Evolutionary conservation across 2,888 invertebrate genomes (phyloP).

Genomic region (Leptinotarsa juncta): DNA sequence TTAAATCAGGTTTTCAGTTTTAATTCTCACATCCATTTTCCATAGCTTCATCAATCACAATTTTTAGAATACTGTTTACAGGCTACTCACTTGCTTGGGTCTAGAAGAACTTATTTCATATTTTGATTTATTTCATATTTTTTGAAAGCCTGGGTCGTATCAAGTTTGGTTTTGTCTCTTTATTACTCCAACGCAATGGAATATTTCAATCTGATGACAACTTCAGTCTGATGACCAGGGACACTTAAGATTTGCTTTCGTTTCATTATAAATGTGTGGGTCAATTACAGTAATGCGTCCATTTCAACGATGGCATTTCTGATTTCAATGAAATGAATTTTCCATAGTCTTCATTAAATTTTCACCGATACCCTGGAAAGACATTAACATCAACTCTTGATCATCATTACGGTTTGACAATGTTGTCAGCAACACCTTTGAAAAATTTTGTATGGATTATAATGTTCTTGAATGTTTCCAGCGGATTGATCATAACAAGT

Average conservation of each 20-base stretch:
- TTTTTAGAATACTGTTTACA: no score
- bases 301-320: background rate
- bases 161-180: no score
- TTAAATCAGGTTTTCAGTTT: no score
- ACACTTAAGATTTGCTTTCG: background rate
- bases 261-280: background rate
- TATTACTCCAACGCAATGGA: no score
- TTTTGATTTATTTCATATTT: no score
- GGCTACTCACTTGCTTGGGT: no score
- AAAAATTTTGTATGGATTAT: background rate
- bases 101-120: no score
- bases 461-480: background rate
- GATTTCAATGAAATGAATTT: background rate
- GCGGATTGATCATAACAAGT: background rate
- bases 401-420: slow-evolving; percentile 10
- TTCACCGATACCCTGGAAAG: background rate
- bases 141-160: no score
- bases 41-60: no score
- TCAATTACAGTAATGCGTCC: slow-evolving; percentile 11
- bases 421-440: background rate
- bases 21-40: no score
- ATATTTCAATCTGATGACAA: no score
- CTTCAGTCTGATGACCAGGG: background rate
- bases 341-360: slow-evolving; percentile 10
- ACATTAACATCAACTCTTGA: background rate